phyloP scores from a whole-genome alignment of 2,888 invertebrate species.

The Aproaerema taeniolella region DNA sequence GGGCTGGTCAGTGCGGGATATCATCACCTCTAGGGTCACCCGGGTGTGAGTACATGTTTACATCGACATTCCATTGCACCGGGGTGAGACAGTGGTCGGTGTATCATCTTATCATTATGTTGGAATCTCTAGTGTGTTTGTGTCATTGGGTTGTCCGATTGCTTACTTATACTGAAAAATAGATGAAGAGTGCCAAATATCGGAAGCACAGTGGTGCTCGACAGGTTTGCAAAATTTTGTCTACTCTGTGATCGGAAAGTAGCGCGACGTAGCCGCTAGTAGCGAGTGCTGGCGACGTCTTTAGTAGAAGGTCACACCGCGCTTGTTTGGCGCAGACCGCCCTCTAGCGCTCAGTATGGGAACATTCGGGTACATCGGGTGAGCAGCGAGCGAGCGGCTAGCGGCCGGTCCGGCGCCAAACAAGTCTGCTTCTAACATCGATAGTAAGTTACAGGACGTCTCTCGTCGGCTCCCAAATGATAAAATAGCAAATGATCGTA shows the following conservation, averaged over 20 bases:
- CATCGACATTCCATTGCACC: slow-evolving; percentile 13
- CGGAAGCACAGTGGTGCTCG: slow-evolving; percentile 73
- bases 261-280: slow-evolving; percentile 46
- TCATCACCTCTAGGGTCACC: slow-evolving; percentile 4
- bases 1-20: slow-evolving; percentile 3
- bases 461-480: slow-evolving; percentile 70
- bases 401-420: slow-evolving; percentile 35
- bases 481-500: slow-evolving; percentile 61
- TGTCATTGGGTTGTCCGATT: slow-evolving; percentile 37
- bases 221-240: slow-evolving; percentile 63
- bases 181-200: slow-evolving; percentile 70
- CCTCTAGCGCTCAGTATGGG: slow-evolving; percentile 14
- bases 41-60: background rate
- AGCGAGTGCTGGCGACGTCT: slow-evolving; percentile 42
- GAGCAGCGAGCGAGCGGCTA: slow-evolving; percentile 18
- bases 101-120: slow-evolving; percentile 28
- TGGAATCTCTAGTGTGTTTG: slow-evolving; percentile 38
- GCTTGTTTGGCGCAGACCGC: slow-evolving; percentile 36
- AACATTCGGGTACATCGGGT: slow-evolving; percentile 2
- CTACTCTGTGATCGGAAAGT: slow-evolving; percentile 57
- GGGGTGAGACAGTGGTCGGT: slow-evolving; percentile 42
- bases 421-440: slow-evolving; percentile 58
- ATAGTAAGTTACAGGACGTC: slow-evolving; percentile 48
- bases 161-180: slow-evolving; percentile 43
- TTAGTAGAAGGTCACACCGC: slow-evolving; percentile 36